Percentiles rank a stretch among this genome's conserved stretches.
These are phyloP conservation scores for Cryptomyrus ogoouensis DNA, from an alignment of 2,113 vertebrate species.

Conservation along the genomic window DNA sequence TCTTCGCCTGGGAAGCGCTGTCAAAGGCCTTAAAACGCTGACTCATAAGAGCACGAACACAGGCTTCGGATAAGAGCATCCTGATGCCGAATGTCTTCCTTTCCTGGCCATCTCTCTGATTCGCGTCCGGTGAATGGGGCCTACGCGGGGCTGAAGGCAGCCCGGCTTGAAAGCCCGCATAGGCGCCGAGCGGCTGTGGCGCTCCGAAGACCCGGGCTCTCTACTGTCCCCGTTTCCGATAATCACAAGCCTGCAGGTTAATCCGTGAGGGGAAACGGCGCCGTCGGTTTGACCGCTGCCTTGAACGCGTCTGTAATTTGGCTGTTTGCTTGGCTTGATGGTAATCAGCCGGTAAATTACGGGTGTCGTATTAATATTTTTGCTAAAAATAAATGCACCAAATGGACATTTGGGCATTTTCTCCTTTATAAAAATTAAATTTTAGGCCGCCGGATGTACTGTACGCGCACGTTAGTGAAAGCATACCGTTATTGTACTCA, in stretches of 20 bases:
- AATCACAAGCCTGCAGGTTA: not conserved
- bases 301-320: not conserved
- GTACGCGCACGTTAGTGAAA: not conserved
- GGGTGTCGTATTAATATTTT: not conserved
- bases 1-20: not conserved
- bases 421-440: not conserved
- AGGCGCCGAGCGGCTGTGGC: not conserved
- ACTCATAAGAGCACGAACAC: no score
- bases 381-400: not conserved
- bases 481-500: not conserved
- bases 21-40: not conserved
- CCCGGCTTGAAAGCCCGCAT: not conserved
- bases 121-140: not conserved
- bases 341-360: not conserved
- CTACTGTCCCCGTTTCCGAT: not conserved
- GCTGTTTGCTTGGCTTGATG: not conserved
- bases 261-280: not conserved
- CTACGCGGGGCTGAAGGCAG: not conserved
- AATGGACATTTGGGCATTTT: not conserved
- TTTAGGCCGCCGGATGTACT: not conserved
- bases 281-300: not conserved
- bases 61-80: not conserved
- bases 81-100: not conserved
- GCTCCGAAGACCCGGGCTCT: not conserved
- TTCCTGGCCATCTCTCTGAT: not conserved